Conservation (phyloP, 2,888 invertebrate species). For the Acronicta leporina region DNA sequence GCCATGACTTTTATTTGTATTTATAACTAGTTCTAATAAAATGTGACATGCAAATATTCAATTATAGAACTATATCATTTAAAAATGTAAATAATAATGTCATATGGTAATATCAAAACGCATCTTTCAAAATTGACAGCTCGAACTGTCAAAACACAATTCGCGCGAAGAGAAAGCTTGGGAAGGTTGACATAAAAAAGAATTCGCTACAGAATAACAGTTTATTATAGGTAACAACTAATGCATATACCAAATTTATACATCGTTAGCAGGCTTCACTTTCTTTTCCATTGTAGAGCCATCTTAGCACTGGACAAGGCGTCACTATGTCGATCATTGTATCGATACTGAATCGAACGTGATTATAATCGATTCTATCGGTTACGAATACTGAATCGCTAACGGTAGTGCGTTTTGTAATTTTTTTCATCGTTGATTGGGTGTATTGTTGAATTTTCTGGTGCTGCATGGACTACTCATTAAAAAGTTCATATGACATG, state of each 20-base stretch:
- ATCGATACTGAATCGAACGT: conserved; percentile 79
- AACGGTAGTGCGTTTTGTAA: conserved; percentile 67
- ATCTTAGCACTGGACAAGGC: conserved; percentile 76
- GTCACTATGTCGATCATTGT: conserved; percentile 81
- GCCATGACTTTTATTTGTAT: too few species aligned
- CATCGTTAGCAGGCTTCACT: conserved; percentile 80
- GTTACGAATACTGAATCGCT: conserved; percentile 69
- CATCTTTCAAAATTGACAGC: conserved; percentile 36
- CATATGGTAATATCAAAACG: conserved; percentile 10
- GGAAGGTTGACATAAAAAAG: conserved; percentile 50
- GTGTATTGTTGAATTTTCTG: conserved; percentile 72
- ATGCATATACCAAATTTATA: conserved; percentile 73
- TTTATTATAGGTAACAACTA: conserved; percentile 58
- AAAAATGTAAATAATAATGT: conserved; percentile 2
- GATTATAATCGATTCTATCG: conserved; percentile 78
- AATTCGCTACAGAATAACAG: conserved; percentile 65
- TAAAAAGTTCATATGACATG: conserved; percentile 59
- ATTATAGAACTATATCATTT: background rate
- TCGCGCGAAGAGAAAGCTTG: conserved; percentile 52
- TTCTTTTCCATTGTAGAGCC: conserved; percentile 82
- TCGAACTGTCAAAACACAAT: conserved; percentile 43
- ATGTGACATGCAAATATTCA: background rate
- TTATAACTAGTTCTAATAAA: too few species aligned
- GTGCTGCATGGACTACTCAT: conserved; percentile 66
- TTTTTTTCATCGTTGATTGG: conserved; percentile 73